Conservation (phyloP, 1,140 invertebrate species). For the Oreohelix idahoensis region DNA sequence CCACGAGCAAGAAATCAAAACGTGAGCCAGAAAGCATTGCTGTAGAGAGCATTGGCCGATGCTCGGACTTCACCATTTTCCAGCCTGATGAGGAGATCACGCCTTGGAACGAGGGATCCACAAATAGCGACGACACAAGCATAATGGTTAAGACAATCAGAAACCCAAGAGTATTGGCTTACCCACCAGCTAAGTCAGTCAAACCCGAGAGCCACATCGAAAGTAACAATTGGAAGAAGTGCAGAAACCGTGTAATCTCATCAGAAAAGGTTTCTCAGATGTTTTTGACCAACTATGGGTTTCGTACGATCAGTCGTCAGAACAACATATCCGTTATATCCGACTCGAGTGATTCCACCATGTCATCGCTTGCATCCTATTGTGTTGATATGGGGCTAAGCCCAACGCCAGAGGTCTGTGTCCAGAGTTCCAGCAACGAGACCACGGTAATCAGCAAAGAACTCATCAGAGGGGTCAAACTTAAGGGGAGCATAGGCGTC, state of each 20-base stretch:
- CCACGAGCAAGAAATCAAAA: neutral
- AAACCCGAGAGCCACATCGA: neutral
- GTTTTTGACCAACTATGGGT: neutral
- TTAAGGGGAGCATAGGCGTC: neutral
- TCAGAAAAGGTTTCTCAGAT: neutral
- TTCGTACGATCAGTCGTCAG: neutral
- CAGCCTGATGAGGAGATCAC: slow-evolving; percentile 23
- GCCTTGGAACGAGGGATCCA: slow-evolving; percentile 12
- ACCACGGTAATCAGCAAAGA: neutral
- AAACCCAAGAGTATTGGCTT: neutral
- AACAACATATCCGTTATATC: neutral
- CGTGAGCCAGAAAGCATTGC: neutral
- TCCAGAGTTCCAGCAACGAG: neutral
- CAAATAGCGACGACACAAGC: slow-evolving; percentile 14
- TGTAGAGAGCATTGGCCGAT: neutral
- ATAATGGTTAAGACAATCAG: neutral
- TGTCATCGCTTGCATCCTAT: neutral
- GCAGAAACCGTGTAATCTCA: neutral
- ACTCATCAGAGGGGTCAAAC: neutral
- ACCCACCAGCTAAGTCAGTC: neutral
- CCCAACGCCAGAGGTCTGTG: neutral
- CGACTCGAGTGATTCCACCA: neutral
- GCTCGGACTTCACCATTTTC: neutral
- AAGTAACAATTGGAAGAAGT: neutral
- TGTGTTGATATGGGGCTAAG: neutral